Conservation (phyloP, 2,113 vertebrate genomes). For the Oceanites oceanicus region DNA sequence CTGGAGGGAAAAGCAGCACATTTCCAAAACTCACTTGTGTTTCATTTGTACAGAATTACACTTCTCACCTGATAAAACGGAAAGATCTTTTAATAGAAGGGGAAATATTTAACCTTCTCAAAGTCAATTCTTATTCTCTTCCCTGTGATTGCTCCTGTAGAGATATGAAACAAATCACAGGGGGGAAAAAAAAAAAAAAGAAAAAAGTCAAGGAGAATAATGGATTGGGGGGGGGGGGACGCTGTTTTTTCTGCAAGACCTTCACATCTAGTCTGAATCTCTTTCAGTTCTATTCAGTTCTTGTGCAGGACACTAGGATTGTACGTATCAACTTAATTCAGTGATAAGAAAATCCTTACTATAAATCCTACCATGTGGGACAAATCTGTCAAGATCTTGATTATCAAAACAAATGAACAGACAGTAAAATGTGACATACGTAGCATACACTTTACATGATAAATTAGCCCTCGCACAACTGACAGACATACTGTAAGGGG, state of each 20-base stretch:
- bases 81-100: not conserved
- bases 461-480: conserved; percentile 67
- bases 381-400: conserved; percentile 75
- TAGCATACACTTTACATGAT: conserved; percentile 66
- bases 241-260: not conserved
- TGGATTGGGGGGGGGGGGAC: not conserved
- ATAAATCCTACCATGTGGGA: conserved; percentile 73
- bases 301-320: conserved; percentile 45
- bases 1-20: not conserved
- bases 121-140: not conserved
- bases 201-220: not conserved
- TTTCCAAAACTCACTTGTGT: conserved; percentile 2
- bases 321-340: conserved; percentile 58
- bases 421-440: conserved; percentile 69
- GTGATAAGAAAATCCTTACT: conserved; percentile 71
- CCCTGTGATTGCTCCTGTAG: not conserved
- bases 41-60: conserved; percentile 1
- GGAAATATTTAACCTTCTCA: conserved; percentile 28
- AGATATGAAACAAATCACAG: not conserved
- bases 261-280: conserved; percentile 9
- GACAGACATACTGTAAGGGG: conserved; percentile 51
- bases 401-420: conserved; percentile 77
- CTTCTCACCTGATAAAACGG: not conserved
- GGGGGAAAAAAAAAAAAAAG: not conserved
- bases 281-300: conserved; percentile 67